A percentile compares a stretch with the other conserved stretches of the same genome.
phyloP scores from a whole-genome alignment of 2,113 vertebrate species.

The Sakesphorus luctuosus region DNA sequence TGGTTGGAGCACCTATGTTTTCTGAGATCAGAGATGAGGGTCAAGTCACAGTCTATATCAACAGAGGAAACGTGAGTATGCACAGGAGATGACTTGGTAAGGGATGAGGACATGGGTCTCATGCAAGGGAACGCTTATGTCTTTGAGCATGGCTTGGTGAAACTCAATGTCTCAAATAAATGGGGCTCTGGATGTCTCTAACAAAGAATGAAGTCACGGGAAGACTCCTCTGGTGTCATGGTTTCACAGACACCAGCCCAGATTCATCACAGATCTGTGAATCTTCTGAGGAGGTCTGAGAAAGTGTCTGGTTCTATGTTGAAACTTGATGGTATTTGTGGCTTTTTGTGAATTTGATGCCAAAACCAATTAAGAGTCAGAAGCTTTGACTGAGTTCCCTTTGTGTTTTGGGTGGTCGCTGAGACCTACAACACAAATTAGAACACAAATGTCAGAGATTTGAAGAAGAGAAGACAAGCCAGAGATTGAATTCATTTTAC shows the following conservation, averaged over 20 bases:
- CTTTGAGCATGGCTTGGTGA: neutral
- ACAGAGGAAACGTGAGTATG: constrained; percentile 95
- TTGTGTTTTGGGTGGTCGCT: constrained; percentile 32
- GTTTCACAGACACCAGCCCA: neutral
- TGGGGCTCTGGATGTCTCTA: neutral
- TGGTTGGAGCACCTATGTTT: constrained; percentile 97
- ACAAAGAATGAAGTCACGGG: neutral
- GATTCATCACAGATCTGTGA: neutral
- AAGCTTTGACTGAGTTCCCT: constrained; percentile 10
- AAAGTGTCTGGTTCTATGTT: constrained; percentile 7
- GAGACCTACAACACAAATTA: neutral
- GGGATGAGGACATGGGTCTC: neutral
- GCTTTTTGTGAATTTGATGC: neutral
- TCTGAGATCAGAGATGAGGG: constrained; percentile 95
- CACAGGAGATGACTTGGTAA: neutral
- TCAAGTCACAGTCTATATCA: constrained; percentile 95
- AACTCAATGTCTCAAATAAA: neutral
- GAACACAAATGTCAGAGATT: neutral
- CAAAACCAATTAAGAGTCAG: constrained; percentile 8
- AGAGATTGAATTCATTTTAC: neutral
- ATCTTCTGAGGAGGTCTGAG: neutral
- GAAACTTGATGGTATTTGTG: constrained; percentile 29
- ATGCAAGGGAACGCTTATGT: neutral
- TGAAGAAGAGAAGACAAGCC: neutral
- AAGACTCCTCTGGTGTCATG: neutral